Percentiles rank a stretch among this genome's conserved stretches.
These are phyloP conservation scores for Drosophila macrospina DNA, from an alignment of 2,888 invertebrate species.

Conservation along the genomic window DNA sequence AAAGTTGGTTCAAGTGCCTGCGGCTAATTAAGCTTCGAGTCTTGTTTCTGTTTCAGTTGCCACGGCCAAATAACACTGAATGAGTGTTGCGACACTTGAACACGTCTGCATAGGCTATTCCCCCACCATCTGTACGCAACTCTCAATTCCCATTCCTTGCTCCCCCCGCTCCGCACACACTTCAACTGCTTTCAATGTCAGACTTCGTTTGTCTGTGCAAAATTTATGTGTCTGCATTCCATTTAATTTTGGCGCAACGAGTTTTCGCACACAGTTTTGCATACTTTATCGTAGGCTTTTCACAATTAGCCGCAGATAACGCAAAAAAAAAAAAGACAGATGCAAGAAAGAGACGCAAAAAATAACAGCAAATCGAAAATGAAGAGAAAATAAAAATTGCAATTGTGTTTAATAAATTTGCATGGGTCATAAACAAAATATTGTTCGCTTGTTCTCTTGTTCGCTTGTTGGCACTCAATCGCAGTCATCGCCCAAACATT, in stretches of 20 bases:
- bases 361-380: constrained; percentile 2
- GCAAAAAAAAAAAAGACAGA: background rate
- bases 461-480: constrained; percentile 35
- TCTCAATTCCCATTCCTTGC: background rate
- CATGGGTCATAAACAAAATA: constrained; percentile 56
- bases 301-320: constrained; percentile 53
- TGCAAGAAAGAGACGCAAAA: background rate
- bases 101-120: constrained; percentile 40
- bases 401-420: constrained; percentile 62
- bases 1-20: constrained; percentile 50
- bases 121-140: background rate
- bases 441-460: constrained; percentile 17
- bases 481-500: constrained; percentile 23
- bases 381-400: constrained; percentile 29
- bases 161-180: constrained; percentile 17
- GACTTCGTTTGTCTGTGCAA: constrained; percentile 64
- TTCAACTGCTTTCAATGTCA: constrained; percentile 68
- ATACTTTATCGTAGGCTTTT: constrained; percentile 18
- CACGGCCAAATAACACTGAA: constrained; percentile 53
- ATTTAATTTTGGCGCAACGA: constrained; percentile 45
- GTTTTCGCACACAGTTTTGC: constrained; percentile 20
- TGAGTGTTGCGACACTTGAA: constrained; percentile 67
- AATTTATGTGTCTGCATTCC: constrained; percentile 76
- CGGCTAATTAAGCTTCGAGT: constrained; percentile 62
- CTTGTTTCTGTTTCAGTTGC: constrained; percentile 39